A percentile compares a stretch with the other conserved stretches of the same genome.
Evolutionary conservation across 2,797 vertebrate genomes (phyloP).

Genomic region (Phaenicophaeus curvirostris): DNA sequence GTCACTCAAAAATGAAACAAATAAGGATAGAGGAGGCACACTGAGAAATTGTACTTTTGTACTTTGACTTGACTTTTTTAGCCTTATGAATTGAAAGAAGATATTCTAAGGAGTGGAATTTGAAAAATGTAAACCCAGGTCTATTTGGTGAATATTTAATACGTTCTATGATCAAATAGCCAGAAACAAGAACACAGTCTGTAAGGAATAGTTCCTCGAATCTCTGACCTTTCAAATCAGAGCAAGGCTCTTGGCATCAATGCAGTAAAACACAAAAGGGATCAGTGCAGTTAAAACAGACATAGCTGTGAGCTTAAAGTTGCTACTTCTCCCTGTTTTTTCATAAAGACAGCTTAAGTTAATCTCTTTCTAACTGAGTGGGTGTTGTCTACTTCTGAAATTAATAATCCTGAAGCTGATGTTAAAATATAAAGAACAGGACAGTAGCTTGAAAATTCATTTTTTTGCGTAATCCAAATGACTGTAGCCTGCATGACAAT

Average conservation of each 20-base stretch:
- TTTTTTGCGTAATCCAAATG: background rate
- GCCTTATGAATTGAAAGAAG: background rate
- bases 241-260: background rate
- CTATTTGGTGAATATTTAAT: background rate
- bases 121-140: background rate
- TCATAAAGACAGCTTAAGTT: slow-evolving; percentile 47
- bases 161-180: background rate
- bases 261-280: background rate
- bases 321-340: slow-evolving; percentile 12
- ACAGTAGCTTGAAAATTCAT: slow-evolving; percentile 32
- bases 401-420: background rate
- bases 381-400: slow-evolving; percentile 28
- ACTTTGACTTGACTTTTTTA: slow-evolving; percentile 34
- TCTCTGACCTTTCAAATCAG: background rate
- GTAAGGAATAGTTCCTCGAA: background rate
- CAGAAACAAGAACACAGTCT: background rate
- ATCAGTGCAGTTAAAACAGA: background rate
- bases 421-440: slow-evolving; percentile 31
- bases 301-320: slow-evolving; percentile 11
- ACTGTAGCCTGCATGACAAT: background rate
- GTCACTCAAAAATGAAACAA: slow-evolving; percentile 63
- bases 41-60: slow-evolving; percentile 23
- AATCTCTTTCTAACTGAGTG: slow-evolving; percentile 25
- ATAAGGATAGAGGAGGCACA: slow-evolving; percentile 4
- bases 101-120: slow-evolving; percentile 11